These are phyloP conservation scores for Orussus abietinus DNA, from an alignment of 1,140 invertebrate genomes.

Conservation along the genomic window DNA sequence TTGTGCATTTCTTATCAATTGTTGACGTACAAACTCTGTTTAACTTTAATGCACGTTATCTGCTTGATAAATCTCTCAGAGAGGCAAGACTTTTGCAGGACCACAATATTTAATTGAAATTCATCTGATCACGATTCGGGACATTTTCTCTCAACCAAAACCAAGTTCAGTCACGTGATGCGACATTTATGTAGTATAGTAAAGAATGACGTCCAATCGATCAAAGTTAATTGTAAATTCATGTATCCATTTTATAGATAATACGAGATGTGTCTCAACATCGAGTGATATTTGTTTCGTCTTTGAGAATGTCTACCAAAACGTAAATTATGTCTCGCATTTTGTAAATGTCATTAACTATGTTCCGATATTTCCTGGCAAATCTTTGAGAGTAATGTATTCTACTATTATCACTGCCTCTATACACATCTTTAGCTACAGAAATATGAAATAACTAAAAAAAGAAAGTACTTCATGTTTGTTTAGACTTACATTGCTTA, in stretches of 20 bases:
- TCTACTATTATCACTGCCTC: background rate
- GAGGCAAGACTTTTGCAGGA: background rate
- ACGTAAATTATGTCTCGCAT: background rate
- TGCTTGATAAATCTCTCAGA: background rate
- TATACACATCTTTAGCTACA: too few relatives aligned
- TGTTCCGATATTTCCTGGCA: too few relatives aligned
- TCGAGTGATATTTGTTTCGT: background rate
- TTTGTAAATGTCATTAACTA: too few relatives aligned
- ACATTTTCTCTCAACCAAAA: too few relatives aligned
- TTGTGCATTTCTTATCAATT: background rate
- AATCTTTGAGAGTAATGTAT: too few relatives aligned
- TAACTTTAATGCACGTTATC: background rate
- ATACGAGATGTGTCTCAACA: background rate
- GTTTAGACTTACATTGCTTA: too few relatives aligned
- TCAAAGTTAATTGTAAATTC: constrained; percentile 1
- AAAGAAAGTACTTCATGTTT: too few relatives aligned
- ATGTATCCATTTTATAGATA: too few relatives aligned
- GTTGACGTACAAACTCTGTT: background rate
- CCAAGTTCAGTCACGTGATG: background rate
- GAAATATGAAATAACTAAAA: too few relatives aligned
- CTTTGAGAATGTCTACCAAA: background rate
- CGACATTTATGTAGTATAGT: background rate
- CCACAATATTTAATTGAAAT: background rate
- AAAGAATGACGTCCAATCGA: background rate
- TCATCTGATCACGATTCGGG: too few relatives aligned